Evolutionary conservation across 2,888 invertebrate species (phyloP).

Genomic region (Arctia plantaginis): DNA sequence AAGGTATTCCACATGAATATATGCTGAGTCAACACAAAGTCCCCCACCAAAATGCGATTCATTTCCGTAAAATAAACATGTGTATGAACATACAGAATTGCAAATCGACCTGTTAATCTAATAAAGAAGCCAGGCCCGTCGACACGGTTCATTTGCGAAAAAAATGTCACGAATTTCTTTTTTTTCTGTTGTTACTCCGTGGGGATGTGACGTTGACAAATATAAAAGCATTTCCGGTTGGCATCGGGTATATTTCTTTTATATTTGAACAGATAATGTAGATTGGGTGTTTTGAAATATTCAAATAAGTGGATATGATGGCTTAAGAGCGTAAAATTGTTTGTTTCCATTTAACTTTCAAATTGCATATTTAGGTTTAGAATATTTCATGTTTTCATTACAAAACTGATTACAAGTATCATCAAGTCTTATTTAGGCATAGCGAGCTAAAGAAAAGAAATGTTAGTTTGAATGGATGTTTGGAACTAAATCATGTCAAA

Average conservation of each 20-base stretch:
- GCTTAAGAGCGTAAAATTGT: conserved; percentile 46
- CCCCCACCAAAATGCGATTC: conserved; percentile 80
- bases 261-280: conserved; percentile 80
- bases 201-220: conserved; percentile 84
- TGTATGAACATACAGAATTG: conserved; percentile 83
- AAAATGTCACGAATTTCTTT: conserved; percentile 75
- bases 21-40: conserved; percentile 76
- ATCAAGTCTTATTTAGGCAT: background rate
- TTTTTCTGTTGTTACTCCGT: conserved; percentile 66
- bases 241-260: conserved; percentile 71
- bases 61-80: conserved; percentile 86
- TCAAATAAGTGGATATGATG: conserved; percentile 54
- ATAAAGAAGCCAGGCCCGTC: conserved; percentile 75
- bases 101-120: conserved; percentile 86
- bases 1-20: conserved; percentile 59
- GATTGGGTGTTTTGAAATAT: conserved; percentile 70
- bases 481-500: background rate
- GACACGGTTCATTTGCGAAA: conserved; percentile 84
- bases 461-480: background rate
- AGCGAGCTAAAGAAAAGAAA: background rate
- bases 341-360: conserved; percentile 31
- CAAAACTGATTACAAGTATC: background rate
- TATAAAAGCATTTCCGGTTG: conserved; percentile 81
- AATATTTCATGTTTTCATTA: background rate
- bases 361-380: background rate